Conservation (phyloP, 2,888 invertebrate species). For the Stramonita haemastoma region DNA sequence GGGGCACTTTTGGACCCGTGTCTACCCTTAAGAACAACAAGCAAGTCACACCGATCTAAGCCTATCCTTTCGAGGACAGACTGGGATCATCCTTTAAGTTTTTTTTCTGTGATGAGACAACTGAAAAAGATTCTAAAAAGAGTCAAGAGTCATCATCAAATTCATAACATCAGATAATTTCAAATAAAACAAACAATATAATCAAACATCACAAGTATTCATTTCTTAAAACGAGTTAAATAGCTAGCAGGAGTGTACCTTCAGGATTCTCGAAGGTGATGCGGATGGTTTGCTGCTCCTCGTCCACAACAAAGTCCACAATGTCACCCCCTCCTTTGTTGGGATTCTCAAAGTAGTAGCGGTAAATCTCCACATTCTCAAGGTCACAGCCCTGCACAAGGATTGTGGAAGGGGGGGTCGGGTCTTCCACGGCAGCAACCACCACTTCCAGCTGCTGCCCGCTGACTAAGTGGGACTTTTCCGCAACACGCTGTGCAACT, state of each 20-base stretch:
- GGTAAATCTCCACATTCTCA: background rate
- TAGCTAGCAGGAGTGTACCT: background rate
- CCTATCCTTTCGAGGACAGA: no score
- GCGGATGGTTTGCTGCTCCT: slow-evolving; percentile 17
- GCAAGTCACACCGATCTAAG: no score
- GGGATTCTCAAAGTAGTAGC: slow-evolving; percentile 34
- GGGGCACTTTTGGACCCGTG: no score
- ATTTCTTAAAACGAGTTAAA: no score
- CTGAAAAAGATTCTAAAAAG: no score
- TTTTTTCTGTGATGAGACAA: no score
- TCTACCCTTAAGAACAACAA: no score
- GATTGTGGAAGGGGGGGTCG: slow-evolving; percentile 19
- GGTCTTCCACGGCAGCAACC: slow-evolving; percentile 12
- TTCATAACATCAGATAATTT: no score
- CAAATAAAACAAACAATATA: no score
- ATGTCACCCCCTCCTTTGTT: slow-evolving; percentile 35
- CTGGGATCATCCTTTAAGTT: no score
- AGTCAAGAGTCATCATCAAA: no score
- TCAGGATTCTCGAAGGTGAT: slow-evolving; percentile 40
- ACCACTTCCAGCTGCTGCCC: slow-evolving; percentile 26
- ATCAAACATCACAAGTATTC: no score
- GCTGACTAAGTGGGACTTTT: background rate
- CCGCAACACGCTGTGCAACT: slow-evolving; percentile 32
- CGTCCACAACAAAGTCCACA: slow-evolving; percentile 20
- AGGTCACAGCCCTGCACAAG: slow-evolving; percentile 18